Evolutionary conservation across 2,888 invertebrate species (phyloP).

Genomic region (Proisotoma minuta): DNA sequence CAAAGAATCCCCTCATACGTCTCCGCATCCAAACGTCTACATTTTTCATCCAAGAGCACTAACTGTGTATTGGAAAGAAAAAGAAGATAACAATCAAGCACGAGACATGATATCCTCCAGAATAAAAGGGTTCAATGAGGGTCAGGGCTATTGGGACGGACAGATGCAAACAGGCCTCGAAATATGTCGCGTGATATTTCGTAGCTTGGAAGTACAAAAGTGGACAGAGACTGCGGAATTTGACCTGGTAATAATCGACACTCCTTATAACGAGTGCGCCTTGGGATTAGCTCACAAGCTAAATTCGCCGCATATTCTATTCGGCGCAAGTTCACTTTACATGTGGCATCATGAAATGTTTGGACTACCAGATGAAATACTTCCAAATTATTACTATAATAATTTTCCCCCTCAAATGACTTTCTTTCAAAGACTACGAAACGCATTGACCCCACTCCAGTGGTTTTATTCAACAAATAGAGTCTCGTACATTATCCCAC

Average conservation of each 20-base stretch:
- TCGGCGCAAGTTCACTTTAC: conserved; percentile 24
- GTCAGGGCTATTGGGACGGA: neutral
- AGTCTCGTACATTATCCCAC: conserved; percentile 26
- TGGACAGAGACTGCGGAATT: conserved; percentile 24
- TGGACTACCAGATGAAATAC: conserved; percentile 25
- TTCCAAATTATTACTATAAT: conserved; percentile 1
- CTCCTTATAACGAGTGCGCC: conserved; percentile 34
- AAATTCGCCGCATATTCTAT: conserved; percentile 21
- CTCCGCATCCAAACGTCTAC: conserved; percentile 18
- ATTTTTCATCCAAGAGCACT: conserved; percentile 30
- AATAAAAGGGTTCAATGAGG: conserved; percentile 7
- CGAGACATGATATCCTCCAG: neutral
- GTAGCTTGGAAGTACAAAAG: conserved; percentile 27
- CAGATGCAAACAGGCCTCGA: conserved; percentile 2
- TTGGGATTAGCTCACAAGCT: conserved; percentile 28
- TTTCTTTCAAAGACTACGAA: conserved; percentile 15
- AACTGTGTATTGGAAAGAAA: conserved; percentile 19
- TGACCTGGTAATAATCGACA: conserved; percentile 33
- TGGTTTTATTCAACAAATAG: conserved; percentile 22
- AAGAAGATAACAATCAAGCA: conserved; percentile 19
- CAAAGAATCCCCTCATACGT: conserved; percentile 16
- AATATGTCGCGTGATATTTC: conserved; percentile 25
- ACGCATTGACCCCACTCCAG: conserved; percentile 23
- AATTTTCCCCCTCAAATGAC: conserved; percentile 15
- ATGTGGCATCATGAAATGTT: conserved; percentile 31